Base-by-base conservation (phyloP, 2,888 invertebrate species). In the Fragum fragum region DNA sequence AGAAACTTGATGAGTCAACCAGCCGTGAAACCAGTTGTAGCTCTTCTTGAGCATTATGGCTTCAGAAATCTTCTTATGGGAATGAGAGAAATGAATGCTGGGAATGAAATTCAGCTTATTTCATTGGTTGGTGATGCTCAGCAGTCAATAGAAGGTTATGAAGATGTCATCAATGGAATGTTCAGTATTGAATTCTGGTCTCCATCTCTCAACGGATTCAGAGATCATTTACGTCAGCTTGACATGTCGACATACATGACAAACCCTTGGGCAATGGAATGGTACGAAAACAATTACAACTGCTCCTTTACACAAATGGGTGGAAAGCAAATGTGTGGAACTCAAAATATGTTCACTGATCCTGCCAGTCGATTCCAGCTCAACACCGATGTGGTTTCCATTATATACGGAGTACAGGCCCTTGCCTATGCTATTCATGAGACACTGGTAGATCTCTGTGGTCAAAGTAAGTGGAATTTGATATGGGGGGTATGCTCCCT, bases 231-330 rank as follows among this genome's bases (percentile, higher is more conserved):
- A 28, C 70, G 63, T 21, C 28, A 52, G 6, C 83, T 92, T 21
- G 81, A 89, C 26, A 87, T 88, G 0, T 23, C 63, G 9, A 90
- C 73, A 1, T 88, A 92, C 77, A 87, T 63, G 18, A 73, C 76
- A 6, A 93, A 94, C 61, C 93, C 93, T 1, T 94, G 93, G 93
- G 90, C 92, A 71, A 83, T 72, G 36, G 92, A 93, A 57, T 93
- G 92, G 92, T 93, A 89, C 71, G 89, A 92, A 75, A 73, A 80
- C 6, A 72, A 87, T 11, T 87, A 87, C 61, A 76, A 91, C 74
- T 94, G 93, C 73, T 90, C 87, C 23, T 69, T 93, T 16, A 89
- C 81, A 36, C 74, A 79, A 0, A 76, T 63, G 18, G 77, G 47
- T 9, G 80, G 77, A 16, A 28, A 78, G 32, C 72, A 66, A 16